These are phyloP conservation scores for Emmelina monodactyla DNA, from an alignment of 2,888 invertebrate species.

Conservation along the genomic window DNA sequence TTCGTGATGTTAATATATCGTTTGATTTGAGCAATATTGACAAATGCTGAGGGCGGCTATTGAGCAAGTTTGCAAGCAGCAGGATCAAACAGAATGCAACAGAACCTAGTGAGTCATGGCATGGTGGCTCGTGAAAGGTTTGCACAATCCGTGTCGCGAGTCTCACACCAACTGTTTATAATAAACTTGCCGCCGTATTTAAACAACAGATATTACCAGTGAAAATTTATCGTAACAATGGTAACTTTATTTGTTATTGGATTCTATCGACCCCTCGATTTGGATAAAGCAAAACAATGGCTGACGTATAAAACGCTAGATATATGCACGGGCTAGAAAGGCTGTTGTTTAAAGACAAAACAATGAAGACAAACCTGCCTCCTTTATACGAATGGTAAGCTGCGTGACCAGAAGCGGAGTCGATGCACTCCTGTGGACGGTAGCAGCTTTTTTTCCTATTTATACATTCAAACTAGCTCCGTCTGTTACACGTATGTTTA, in stretches of 20 bases:
- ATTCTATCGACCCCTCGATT: no score
- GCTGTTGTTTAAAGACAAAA: no score
- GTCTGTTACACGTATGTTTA: not conserved
- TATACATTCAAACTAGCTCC: conserved; percentile 19
- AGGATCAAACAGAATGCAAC: conserved; percentile 40
- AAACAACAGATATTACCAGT: no score
- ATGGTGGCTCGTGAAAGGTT: conserved; percentile 41
- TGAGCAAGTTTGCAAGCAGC: conserved; percentile 32
- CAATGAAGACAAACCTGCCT: no score
- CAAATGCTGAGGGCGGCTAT: conserved; percentile 34
- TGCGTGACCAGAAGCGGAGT: conserved; percentile 27
- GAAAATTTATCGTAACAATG: no score
- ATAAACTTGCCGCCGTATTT: conserved; percentile 18
- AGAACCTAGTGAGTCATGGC: conserved; percentile 40
- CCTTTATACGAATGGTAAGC: no score
- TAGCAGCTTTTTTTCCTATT: conserved; percentile 26
- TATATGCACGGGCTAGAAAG: no score
- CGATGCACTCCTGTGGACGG: conserved; percentile 28
- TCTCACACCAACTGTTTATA: conserved; percentile 24
- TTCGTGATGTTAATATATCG: no score
- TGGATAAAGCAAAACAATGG: no score
- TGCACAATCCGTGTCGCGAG: conserved; percentile 41
- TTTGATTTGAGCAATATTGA: no score
- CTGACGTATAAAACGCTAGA: no score
- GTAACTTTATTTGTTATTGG: no score